Evolutionary conservation across 2,113 vertebrate species (phyloP), one percentile per base, ranked within the genome.

Genomic region (Dasyprocta punctata): DNA sequence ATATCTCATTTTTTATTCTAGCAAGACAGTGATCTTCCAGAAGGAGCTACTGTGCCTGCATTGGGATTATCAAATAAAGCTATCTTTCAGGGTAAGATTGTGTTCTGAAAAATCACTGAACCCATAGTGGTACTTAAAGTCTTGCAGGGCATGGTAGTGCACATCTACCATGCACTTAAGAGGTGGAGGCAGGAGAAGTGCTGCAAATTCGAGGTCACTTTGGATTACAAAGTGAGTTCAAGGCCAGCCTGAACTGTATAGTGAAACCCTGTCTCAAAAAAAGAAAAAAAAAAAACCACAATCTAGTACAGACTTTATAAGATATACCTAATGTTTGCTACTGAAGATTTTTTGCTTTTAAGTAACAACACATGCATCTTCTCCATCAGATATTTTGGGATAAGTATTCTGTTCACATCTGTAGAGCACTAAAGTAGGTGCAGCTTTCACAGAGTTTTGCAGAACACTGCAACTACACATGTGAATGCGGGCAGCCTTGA

Each of bases 11-110:
- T 97, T 88, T 56, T 98, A 83, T 93, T 97, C 30, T 97, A 99
- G 99, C 98, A 99, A 86, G 97, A 97, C 2, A 87, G 95, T 90
- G 98, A 98, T 94, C 98, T 99, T 98, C 99, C 99, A 71, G 99
- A 99, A 98, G 99, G 99, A 98, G 99, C 99, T 97, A 99, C 99
- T 96, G 99, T 99, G 56, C 99, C 99, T 96, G 99, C 99, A 69
- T 98, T 99, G 96, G 99, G 99, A 41, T 99, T 99, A 95, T 99
- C 99, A 96, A 99, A 99, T 99, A 99, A 99, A 99, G 99, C 99
- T 95, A 98, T 99, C 92, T 99, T 99, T 99, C 99, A 99, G 98
- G 99, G 99, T 99, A 99, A 58, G 95, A n/a, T 71, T 98, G 90
- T 87, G 28, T 7, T 86, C 36, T 94, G 52, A 38, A 92, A 75